Percentiles rank a stretch among this genome's conserved stretches.
These are phyloP conservation scores for Carlito syrichta DNA, from an alignment of 2,113 vertebrate species.

Conservation along the genomic window DNA sequence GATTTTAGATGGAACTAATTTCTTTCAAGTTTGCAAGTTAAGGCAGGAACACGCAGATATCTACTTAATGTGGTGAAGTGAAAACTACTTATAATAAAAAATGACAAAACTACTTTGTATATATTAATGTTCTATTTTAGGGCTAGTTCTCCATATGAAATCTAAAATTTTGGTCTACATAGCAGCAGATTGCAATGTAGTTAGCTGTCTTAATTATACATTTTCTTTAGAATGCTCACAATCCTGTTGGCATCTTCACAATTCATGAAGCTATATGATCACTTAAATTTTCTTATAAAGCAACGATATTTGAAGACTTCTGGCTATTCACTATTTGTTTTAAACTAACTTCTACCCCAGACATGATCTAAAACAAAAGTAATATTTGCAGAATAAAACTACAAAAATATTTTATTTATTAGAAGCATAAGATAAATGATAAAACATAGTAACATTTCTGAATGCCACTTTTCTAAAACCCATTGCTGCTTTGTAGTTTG, in stretches of 20 bases:
- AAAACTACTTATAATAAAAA: conserved; percentile 25
- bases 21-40: neutral
- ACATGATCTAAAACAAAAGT: neutral
- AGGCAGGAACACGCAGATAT: neutral
- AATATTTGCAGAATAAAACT: neutral
- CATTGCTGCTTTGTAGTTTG: neutral
- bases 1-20: neutral
- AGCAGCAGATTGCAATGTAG: neutral
- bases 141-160: neutral
- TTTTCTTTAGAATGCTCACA: neutral
- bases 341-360: neutral
- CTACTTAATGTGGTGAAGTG: neutral
- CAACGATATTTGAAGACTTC: neutral
- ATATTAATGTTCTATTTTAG: neutral
- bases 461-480: neutral
- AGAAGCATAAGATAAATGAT: neutral
- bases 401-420: neutral
- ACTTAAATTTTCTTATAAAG: neutral
- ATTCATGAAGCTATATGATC: neutral
- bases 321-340: neutral
- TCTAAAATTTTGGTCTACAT: neutral
- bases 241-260: neutral
- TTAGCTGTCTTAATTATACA: neutral
- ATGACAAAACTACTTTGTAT: neutral
- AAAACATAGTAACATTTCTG: neutral